These are phyloP conservation scores for Trachelus tabidus DNA, from an alignment of 2,888 invertebrate genomes.

Conservation along the genomic window DNA sequence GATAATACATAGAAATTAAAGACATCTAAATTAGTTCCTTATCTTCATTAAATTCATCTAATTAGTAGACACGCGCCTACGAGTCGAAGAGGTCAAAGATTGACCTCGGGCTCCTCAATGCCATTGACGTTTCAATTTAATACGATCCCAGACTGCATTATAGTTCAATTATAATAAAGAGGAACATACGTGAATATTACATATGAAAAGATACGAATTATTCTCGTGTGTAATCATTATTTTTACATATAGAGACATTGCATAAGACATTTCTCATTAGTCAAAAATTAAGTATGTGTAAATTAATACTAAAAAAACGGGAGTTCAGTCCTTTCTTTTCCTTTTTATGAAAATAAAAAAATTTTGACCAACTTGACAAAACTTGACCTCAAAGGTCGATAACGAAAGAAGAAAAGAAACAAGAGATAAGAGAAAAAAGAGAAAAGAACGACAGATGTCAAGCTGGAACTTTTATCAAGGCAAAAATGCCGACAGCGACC, in stretches of 20 bases:
- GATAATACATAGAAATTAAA: not conserved
- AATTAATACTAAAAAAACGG: not conserved
- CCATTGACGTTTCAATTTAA: not conserved
- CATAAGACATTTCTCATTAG: too few species aligned
- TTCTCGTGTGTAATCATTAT: not conserved
- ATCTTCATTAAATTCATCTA: not conserved
- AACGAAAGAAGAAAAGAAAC: conserved; percentile 7
- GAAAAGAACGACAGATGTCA: conserved; percentile 16
- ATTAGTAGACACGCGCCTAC: not conserved
- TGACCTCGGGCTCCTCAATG: not conserved
- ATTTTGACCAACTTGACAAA: not conserved
- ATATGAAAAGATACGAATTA: not conserved
- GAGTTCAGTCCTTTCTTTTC: not conserved
- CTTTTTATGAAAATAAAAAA: not conserved
- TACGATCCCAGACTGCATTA: not conserved
- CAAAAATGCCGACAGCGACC: not conserved
- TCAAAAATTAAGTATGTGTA: not conserved
- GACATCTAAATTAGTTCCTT: too few species aligned
- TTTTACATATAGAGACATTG: too few species aligned
- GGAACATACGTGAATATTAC: not conserved
- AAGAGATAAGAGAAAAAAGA: not conserved
- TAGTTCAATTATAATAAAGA: not conserved
- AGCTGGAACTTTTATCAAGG: not conserved
- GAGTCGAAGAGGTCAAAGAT: not conserved
- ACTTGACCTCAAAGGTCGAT: not conserved